Evolutionary conservation across 2,888 invertebrate species (phyloP).

Genomic region (Scaptomyza caliginosa): DNA sequence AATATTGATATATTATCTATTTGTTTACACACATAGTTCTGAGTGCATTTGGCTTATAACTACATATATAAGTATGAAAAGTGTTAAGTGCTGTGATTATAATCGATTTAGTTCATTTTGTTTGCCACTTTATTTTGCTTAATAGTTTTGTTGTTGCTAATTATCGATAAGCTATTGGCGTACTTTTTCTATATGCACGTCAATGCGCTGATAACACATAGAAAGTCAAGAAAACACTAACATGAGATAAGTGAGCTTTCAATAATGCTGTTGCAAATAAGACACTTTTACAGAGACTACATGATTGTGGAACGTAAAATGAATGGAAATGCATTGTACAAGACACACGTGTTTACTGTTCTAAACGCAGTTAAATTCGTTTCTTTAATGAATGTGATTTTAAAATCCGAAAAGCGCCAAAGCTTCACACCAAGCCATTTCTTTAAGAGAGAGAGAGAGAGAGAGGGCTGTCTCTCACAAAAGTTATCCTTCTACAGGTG

Average conservation of each 20-base stretch:
- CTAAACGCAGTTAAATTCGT: no score
- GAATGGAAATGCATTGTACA: not conserved
- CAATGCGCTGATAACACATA: constrained; percentile 30
- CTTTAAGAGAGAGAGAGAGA: not conserved
- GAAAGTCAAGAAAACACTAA: constrained; percentile 1
- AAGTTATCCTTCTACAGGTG: constrained; percentile 36
- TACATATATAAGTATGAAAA: not conserved
- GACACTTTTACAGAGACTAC: no score
- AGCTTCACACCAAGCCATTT: constrained; percentile 20
- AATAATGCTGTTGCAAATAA: not conserved
- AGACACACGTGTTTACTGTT: not conserved
- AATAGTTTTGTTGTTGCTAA: constrained; percentile 7
- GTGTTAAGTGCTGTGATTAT: constrained; percentile 4
- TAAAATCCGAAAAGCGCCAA: constrained; percentile 1
- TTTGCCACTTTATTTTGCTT: not conserved
- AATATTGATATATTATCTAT: not conserved
- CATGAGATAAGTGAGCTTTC: constrained; percentile 1
- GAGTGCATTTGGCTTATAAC: not conserved
- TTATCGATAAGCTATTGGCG: constrained; percentile 21
- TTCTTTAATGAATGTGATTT: not conserved
- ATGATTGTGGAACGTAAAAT: not conserved
- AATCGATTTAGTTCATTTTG: constrained; percentile 4
- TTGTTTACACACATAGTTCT: not conserved
- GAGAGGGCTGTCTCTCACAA: not conserved
- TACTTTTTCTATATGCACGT: not conserved